Evolutionary conservation across 2,113 vertebrate species (phyloP).

Genomic region (Trinectes maculatus): DNA sequence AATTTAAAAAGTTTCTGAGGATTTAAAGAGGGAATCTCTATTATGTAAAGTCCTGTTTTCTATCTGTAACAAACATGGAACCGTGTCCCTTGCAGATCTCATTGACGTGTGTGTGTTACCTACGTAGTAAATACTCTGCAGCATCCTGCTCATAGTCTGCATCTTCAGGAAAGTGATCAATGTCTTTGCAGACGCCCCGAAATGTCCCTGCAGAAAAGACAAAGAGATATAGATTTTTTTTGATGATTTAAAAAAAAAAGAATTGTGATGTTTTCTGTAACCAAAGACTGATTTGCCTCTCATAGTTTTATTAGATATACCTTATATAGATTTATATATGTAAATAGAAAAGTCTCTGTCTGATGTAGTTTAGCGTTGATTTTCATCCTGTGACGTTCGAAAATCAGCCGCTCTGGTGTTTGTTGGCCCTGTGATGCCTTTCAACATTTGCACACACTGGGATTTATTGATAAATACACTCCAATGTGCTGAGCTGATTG

Average conservation of each 20-base stretch:
- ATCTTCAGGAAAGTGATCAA: slow-evolving; percentile 96
- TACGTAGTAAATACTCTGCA: slow-evolving; percentile 94
- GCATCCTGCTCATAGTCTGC: slow-evolving; percentile 96
- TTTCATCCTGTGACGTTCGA: background rate
- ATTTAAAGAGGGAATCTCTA: too few species aligned
- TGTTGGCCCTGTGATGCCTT: slow-evolving; percentile 18
- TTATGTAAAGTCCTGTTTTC: too few species aligned
- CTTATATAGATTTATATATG: too few species aligned
- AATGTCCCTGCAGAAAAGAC: slow-evolving; percentile 86
- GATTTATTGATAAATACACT: slow-evolving; percentile 59
- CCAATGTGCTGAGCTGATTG: slow-evolving; percentile 42
- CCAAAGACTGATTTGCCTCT: too few species aligned
- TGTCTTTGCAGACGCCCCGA: slow-evolving; percentile 96
- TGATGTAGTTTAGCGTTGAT: background rate
- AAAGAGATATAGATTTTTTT: too few species aligned
- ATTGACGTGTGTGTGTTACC: slow-evolving; percentile 61
- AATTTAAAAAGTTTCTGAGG: too few species aligned
- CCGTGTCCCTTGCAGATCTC: too few species aligned
- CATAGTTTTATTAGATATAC: too few species aligned
- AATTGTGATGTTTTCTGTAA: too few species aligned
- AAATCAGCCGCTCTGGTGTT: slow-evolving; percentile 5
- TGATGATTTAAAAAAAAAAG: too few species aligned
- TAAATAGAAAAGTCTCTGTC: background rate
- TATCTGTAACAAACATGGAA: too few species aligned
- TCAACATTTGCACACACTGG: slow-evolving; percentile 27